These are phyloP conservation scores for Pelobates cultripes DNA, from an alignment of 2,797 vertebrate species.

Conservation along the genomic window DNA sequence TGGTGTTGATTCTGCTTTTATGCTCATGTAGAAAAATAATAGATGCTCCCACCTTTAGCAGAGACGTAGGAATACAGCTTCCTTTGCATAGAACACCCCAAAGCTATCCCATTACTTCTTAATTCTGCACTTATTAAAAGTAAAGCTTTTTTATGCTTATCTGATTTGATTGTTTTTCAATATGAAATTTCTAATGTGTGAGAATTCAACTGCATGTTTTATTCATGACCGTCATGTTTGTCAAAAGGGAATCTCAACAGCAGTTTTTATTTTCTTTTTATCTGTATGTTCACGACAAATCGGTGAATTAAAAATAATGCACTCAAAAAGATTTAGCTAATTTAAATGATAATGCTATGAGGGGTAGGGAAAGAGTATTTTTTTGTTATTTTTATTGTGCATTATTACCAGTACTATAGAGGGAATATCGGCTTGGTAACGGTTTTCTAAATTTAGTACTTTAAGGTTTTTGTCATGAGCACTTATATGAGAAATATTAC, in stretches of 20 bases:
- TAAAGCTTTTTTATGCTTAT: slow-evolving; percentile 82
- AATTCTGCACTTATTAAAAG: slow-evolving; percentile 84
- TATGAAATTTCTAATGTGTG: slow-evolving; percentile 74
- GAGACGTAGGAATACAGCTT: slow-evolving; percentile 72
- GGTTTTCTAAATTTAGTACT: too few relatives aligned
- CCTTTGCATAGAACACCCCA: slow-evolving; percentile 77
- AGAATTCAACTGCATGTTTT: slow-evolving; percentile 71
- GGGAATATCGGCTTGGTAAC: too few relatives aligned
- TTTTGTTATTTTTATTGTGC: too few relatives aligned
- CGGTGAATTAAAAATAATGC: neutral
- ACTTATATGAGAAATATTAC: too few relatives aligned
- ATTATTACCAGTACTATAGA: too few relatives aligned
- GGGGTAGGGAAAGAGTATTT: too few relatives aligned
- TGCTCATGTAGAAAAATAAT: slow-evolving; percentile 79
- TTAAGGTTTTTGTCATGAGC: too few relatives aligned
- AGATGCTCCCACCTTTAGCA: slow-evolving; percentile 74
- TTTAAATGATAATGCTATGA: neutral
- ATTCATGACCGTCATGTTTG: slow-evolving; percentile 59
- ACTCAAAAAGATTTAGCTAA: neutral
- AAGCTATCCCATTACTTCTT: slow-evolving; percentile 84
- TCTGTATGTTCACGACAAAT: neutral
- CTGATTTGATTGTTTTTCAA: slow-evolving; percentile 75
- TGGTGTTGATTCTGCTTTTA: slow-evolving; percentile 71
- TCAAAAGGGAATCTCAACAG: neutral
- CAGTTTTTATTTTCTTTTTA: slow-evolving; percentile 17